Percentiles rank a stretch among this genome's conserved stretches.
Evolutionary conservation across 2,888 invertebrate genomes (phyloP).

Genomic region (Epinotia bilunana): DNA sequence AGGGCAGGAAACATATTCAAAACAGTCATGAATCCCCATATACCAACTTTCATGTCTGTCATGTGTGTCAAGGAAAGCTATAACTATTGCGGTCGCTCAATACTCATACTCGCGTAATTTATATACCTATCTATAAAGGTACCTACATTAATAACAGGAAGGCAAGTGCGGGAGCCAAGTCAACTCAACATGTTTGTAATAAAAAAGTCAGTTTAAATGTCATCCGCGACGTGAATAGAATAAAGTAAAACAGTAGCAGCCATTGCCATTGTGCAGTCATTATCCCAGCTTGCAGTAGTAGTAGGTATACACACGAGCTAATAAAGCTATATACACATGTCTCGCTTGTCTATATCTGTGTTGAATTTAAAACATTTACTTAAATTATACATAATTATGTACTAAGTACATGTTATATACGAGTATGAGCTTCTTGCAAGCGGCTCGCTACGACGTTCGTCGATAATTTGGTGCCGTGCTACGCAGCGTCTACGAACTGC

Average conservation of each 20-base stretch:
- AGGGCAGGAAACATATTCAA: too few relatives aligned
- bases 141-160: neutral
- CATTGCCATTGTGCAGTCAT: neutral
- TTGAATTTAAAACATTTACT: neutral
- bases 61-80: too few relatives aligned
- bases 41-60: neutral
- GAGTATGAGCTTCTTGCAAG: neutral
- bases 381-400: neutral
- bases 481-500: constrained; percentile 48
- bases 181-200: neutral
- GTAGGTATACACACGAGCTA: neutral
- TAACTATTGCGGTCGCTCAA: neutral
- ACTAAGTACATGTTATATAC: neutral
- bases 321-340: neutral
- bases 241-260: neutral
- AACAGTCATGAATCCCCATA: neutral
- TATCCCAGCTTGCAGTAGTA: neutral
- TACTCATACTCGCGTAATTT: neutral
- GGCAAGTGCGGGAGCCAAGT: neutral
- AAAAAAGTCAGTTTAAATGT: constrained; percentile 21
- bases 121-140: neutral
- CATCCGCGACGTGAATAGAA: constrained; percentile 1
- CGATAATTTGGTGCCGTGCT: constrained; percentile 28
- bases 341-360: too few relatives aligned
- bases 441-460: neutral